Percentiles rank a stretch among this genome's conserved stretches.
Evolutionary conservation across 2,113 vertebrate genomes (phyloP).

Genomic region (Paraplagusia blochii): DNA sequence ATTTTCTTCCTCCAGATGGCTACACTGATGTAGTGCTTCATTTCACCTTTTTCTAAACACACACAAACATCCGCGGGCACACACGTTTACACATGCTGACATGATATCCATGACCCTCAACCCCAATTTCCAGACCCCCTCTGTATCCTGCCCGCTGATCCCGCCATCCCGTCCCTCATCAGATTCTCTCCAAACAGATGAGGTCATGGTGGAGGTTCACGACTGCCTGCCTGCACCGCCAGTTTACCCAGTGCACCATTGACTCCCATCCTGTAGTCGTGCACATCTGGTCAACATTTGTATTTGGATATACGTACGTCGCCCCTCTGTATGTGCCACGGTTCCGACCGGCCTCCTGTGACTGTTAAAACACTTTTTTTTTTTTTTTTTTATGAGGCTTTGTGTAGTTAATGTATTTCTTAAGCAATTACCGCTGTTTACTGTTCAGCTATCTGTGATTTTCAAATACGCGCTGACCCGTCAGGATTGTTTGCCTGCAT

Average conservation of each 20-base stretch:
- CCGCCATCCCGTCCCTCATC: conserved; percentile 49
- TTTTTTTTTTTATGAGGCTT: conserved; percentile 23
- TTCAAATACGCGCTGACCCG: not conserved
- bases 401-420: conserved; percentile 18
- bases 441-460: conserved; percentile 17
- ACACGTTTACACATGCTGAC: conserved; percentile 28
- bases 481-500: not conserved
- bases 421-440: conserved; percentile 15
- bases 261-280: conserved; percentile 58
- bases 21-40: conserved; percentile 58
- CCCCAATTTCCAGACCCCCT: conserved; percentile 53
- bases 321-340: conserved; percentile 33
- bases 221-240: conserved; percentile 62
- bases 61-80: conserved; percentile 33
- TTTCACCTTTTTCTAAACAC: conserved; percentile 81
- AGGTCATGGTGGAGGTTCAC: conserved; percentile 74
- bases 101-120: conserved; percentile 45
- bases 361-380: conserved; percentile 25
- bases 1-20: conserved; percentile 62
- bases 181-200: conserved; percentile 81
- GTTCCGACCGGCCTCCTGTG: conserved; percentile 36
- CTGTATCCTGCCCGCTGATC: conserved; percentile 51
- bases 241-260: conserved; percentile 66
- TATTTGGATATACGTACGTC: conserved; percentile 29
- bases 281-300: conserved; percentile 65